A percentile compares a stretch with the other conserved stretches of the same genome.
These are phyloP conservation scores for Mamestra brassicae DNA, from an alignment of 2,888 invertebrate genomes.

Conservation along the genomic window DNA sequence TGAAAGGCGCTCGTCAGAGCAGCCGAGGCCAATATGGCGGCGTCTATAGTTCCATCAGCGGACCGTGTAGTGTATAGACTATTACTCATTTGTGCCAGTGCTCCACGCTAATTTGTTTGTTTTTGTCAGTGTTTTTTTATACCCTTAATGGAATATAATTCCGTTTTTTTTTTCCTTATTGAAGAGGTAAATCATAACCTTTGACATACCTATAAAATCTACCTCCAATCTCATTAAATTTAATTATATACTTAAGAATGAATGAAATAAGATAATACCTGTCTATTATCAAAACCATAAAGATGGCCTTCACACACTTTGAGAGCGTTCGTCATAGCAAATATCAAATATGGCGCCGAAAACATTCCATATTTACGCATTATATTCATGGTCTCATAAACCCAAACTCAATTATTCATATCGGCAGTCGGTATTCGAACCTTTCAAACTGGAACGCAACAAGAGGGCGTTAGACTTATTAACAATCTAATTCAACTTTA, in stretches of 20 bases:
- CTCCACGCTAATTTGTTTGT: too few species aligned
- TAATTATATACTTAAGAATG: neutral
- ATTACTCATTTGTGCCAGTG: too few species aligned
- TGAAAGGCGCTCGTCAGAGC: too few species aligned
- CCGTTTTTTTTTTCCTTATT: too few species aligned
- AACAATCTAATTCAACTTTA: too few species aligned
- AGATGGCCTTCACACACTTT: slow-evolving; percentile 34
- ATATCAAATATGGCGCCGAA: slow-evolving; percentile 28
- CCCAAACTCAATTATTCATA: slow-evolving; percentile 7
- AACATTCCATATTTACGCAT: slow-evolving; percentile 24
- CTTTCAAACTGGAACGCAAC: neutral
- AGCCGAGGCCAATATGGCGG: too few species aligned
- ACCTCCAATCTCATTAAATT: slow-evolving; percentile 5
- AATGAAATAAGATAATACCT: neutral
- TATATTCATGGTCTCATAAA: slow-evolving; percentile 11
- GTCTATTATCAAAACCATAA: slow-evolving; percentile 25
- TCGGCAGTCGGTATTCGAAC: neutral
- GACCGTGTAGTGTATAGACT: too few species aligned
- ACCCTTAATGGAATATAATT: too few species aligned
- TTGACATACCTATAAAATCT: neutral
- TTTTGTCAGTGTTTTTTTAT: too few species aligned
- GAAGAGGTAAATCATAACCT: neutral
- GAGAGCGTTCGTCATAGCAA: slow-evolving; percentile 25
- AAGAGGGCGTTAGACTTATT: neutral
- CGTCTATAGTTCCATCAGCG: too few species aligned